Evolutionary conservation across 2,113 vertebrate species (phyloP).

Genomic region (Tympanuchus pallidicinctus): DNA sequence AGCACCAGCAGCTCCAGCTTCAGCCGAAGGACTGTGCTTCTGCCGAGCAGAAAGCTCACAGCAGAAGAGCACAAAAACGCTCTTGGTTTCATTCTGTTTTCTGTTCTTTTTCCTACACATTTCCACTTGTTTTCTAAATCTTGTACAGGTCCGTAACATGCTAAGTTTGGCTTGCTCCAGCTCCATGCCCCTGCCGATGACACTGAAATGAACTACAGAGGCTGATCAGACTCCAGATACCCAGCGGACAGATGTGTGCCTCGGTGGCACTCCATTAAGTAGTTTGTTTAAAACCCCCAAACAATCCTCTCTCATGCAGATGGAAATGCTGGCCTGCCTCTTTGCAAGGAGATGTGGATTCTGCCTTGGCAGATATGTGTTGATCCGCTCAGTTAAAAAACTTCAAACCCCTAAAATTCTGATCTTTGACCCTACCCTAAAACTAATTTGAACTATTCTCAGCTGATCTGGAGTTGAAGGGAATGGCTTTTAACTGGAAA

Average conservation of each 20-base stretch:
- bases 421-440: constrained; percentile 55
- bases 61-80: background rate
- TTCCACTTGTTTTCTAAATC: background rate
- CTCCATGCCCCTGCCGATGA: background rate
- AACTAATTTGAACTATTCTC: constrained; percentile 65
- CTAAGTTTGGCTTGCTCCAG: background rate
- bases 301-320: constrained; percentile 50
- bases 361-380: background rate
- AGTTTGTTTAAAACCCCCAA: constrained; percentile 39
- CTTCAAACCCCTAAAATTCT: constrained; percentile 32
- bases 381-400: constrained; percentile 34
- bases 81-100: background rate
- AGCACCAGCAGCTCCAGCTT: accelerated
- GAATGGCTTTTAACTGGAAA: constrained; percentile 50
- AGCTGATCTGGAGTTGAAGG: constrained; percentile 51
- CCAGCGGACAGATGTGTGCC: background rate
- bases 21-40: background rate
- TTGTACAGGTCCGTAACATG: background rate
- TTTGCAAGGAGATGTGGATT: constrained; percentile 60
- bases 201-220: background rate
- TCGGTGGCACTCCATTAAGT: constrained; percentile 48
- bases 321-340: constrained; percentile 21
- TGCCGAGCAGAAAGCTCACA: background rate
- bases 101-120: background rate
- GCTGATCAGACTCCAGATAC: background rate